Evolutionary conservation across 2,888 invertebrate genomes (phyloP).

Genomic region (Silvanus unidentatus): DNA sequence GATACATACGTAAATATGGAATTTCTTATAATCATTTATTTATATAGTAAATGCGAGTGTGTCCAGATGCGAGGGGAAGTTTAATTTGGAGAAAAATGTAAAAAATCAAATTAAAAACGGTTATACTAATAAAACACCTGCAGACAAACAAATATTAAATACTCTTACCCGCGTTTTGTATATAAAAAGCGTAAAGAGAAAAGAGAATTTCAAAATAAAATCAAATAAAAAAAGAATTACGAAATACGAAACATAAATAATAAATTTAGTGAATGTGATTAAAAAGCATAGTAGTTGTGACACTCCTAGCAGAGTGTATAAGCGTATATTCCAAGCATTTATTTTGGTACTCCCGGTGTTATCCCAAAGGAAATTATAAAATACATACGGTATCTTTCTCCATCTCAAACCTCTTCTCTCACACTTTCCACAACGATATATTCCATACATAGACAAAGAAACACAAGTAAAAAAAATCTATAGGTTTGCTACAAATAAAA

Average conservation of each 20-base stretch:
- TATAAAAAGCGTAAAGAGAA: constrained; percentile 1
- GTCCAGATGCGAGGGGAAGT: too few relatives aligned
- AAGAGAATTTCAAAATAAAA: constrained; percentile 27
- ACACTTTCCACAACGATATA: constrained; percentile 25
- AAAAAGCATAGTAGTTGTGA: constrained; percentile 36
- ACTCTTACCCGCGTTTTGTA: not conserved
- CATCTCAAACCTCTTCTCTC: constrained; percentile 12
- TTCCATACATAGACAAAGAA: constrained; percentile 14
- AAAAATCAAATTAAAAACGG: too few relatives aligned
- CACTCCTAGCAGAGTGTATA: constrained; percentile 21
- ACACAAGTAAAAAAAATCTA: too few relatives aligned
- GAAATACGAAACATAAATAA: constrained; percentile 33
- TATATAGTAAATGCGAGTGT: too few relatives aligned
- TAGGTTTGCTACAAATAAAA: constrained; percentile 5
- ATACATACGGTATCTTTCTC: constrained; percentile 34
- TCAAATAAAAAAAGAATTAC: constrained; percentile 34
- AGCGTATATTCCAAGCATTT: constrained; percentile 17
- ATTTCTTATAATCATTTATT: too few relatives aligned
- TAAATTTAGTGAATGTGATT: constrained; percentile 36
- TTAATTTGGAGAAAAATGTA: too few relatives aligned
- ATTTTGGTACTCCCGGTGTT: constrained; percentile 28
- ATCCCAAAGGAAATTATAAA: constrained; percentile 47
- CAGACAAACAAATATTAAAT: not conserved
- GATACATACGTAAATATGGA: not conserved
- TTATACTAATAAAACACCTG: not conserved